Evolutionary conservation across 2,797 vertebrate species (phyloP), one percentile per base, ranked within the genome.

Genomic region (Rhodeus uyekii): DNA sequence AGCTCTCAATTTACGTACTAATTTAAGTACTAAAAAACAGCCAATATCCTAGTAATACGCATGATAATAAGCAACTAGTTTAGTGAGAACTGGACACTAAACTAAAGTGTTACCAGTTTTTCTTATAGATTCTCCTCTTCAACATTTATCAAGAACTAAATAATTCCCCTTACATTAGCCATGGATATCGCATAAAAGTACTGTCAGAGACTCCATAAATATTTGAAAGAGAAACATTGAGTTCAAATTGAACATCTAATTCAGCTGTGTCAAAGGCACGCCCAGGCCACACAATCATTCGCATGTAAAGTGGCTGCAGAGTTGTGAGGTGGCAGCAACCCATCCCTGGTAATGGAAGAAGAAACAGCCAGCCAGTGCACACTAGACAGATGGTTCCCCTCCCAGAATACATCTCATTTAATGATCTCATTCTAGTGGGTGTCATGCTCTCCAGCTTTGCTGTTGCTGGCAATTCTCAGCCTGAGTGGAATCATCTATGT

Each of bases 371-470:
- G 78, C 39, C 39, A 80, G 78, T 61, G 53, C 55, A 18, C 73
- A 69, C 55, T 55, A 78, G 77, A 80, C 85, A 83, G 85, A 86
- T 86, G 81, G 78, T 83, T 83, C 48, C 68, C 73, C 74, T 83
- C 65, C 73, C 73, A 60, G 77, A 80, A 83, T 80, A 81, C 85
- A 77, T 84, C 82, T 80, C 79, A 72, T 85, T 86, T 86, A 86
- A 86, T 83, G 77, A 81, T 80, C 78, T 83, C 81, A 83, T 83
- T 83, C 85, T 83, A 76, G 77, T 38, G 79, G 81, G 81, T 76
- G 81, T 71, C 72, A 76, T 69, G 73, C 72, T 83, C 81, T 74
- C 71, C 60, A 42, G 80, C 80, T 79, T 82, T 50, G 76, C 80
- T 61, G 75, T 85, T 55, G 48, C 75, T 82, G 80, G 80, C 73